Evolutionary conservation across 2,797 vertebrate species (phyloP), one percentile per base, ranked within the genome.

Genomic region (Sebastes taczanowskii): DNA sequence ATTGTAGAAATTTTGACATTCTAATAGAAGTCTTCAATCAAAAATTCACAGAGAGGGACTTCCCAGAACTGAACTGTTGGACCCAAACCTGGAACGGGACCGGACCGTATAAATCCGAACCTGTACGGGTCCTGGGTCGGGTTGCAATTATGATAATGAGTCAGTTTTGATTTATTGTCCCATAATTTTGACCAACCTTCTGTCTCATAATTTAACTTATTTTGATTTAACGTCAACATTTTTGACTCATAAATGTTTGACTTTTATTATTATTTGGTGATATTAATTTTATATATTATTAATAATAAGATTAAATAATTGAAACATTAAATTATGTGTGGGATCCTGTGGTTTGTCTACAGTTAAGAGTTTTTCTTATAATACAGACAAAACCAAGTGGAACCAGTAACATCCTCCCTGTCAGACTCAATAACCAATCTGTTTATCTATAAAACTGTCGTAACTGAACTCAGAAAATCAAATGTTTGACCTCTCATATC

Each of bases 401-500:
- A 42, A 16, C 38, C 38, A 42, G 38, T 42, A 42, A 42, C 38
- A 42, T 42, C 38, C 38, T 42, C 38, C 38, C 2, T 42, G 1
- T 42, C 14, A 42, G 13, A 42, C 38, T 42, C 14, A 42, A 42
- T 42, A 16, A 42, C 38, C 38, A 6, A 16, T 42, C 38, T 42
- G 38, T 42, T 42, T 16, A 42, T 42, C 38, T 42, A 42, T 30
- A 53, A 34, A 53, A 16, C 49, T 9, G 11, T 55, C 5, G 0
- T 35, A 25, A 25, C 13, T 69, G 3, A 69, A 56, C 30, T 55
- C n/a, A 32, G 42, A 22, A 67, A 52, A n/a, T 30, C 11, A 27
- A 0, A 65, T 0, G 2, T 64, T 25, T 8, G 18, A 53, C 27
- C 0, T 32, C 14, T 42, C 38, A 42, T 8, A 29, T 30, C 11